A percentile compares a stretch with the other conserved stretches of the same genome.
phyloP scores from a whole-genome alignment of 2,888 invertebrate species.

The Microctonus aethiopoides region DNA sequence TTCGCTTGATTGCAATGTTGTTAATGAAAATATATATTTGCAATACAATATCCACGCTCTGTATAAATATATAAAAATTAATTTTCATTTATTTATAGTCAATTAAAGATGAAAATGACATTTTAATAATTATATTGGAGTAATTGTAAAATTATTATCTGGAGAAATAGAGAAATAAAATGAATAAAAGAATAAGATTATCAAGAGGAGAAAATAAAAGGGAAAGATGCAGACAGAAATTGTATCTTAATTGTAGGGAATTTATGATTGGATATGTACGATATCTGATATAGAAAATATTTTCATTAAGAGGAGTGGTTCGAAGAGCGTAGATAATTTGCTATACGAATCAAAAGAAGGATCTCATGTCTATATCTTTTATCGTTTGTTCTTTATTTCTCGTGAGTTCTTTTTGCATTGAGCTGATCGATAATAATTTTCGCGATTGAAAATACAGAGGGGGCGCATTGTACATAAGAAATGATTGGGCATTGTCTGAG shows the following conservation, averaged over 20 bases:
- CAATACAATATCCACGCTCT: background rate
- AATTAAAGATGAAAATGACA: background rate
- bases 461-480: conserved; percentile 1
- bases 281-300: conserved; percentile 15
- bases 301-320: conserved; percentile 16
- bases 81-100: background rate
- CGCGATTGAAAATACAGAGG: background rate
- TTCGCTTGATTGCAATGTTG: background rate
- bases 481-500: conserved; percentile 34
- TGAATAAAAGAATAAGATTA: background rate
- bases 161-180: too few species aligned
- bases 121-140: background rate
- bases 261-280: background rate
- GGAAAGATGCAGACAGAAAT: conserved; percentile 5
- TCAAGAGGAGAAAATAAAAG: too few species aligned
- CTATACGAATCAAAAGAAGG: conserved; percentile 16
- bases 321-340: conserved; percentile 12
- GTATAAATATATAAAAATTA: too few species aligned
- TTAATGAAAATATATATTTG: background rate
- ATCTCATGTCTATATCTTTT: background rate
- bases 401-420: background rate
- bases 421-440: conserved; percentile 24
- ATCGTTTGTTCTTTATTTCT: background rate
- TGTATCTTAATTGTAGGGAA: conserved; percentile 1
- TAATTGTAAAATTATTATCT: background rate